phyloP scores from a whole-genome alignment of 1,140 invertebrate genomes.

The Bombus turneri region DNA sequence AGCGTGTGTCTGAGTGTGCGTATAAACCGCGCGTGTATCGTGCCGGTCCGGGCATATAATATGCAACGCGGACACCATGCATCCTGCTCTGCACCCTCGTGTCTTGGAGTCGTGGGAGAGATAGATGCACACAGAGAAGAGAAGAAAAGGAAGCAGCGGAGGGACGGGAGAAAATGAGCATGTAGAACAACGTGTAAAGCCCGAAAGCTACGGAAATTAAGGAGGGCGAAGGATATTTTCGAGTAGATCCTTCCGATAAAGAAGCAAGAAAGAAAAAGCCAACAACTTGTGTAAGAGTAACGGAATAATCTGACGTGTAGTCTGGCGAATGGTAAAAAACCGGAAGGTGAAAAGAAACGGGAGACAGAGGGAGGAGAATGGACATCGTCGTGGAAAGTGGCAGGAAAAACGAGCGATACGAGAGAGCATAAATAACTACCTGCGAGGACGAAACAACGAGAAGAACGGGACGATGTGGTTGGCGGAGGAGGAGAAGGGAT shows the following conservation, averaged over 20 bases:
- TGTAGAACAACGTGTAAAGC: background rate
- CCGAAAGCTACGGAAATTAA: background rate
- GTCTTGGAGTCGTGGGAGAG: background rate
- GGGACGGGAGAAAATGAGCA: background rate
- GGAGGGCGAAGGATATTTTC: background rate
- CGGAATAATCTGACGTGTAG: background rate
- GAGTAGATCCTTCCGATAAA: background rate
- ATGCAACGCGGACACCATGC: constrained; percentile 20
- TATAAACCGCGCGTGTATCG: constrained; percentile 35
- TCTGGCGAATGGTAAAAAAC: background rate
- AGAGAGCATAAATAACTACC: background rate
- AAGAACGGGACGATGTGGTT: background rate
- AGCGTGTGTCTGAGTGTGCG: constrained; percentile 29
- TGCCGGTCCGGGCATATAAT: constrained; percentile 32
- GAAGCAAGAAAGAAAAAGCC: no score
- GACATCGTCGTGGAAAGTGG: background rate
- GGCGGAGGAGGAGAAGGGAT: background rate
- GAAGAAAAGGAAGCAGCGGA: background rate
- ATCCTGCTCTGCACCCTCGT: constrained; percentile 4
- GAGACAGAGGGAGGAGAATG: background rate
- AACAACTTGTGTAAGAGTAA: background rate
- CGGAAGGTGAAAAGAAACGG: background rate
- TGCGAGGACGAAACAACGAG: background rate
- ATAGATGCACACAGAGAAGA: background rate
- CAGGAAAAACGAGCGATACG: constrained; percentile 5